Base-by-base conservation (phyloP, 1,140 invertebrate species). In the Eumaeus atala region DNA sequence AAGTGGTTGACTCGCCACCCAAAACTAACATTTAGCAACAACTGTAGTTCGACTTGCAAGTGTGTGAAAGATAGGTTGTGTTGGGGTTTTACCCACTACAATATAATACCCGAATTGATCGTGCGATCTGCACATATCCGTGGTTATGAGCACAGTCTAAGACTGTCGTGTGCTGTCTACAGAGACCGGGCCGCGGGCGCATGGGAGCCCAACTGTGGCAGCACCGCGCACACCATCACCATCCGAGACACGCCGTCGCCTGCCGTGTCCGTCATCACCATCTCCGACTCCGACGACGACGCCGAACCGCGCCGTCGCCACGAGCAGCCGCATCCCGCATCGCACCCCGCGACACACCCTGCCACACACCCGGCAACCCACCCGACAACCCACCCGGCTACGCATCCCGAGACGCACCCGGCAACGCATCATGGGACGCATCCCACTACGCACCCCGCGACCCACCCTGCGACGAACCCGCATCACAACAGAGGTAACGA, bases 261-360 rank as follows among this genome's bases (percentile, higher is more conserved):
- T 4, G 93, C 95, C 44, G 94, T 96, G n/a, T 97, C 96, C 48
- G 96, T 98, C 57, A 98, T 98, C 65, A 98, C 96, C 14, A 98
- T 98, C 69, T 98, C 96, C 35, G 97, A 98, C 74, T 97, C 96
- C 71, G 97, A 98, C 72, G 96, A 98, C 78, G 96, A 98, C 78
- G 87, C 89, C 12, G 69, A 75, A 51, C 86, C 90, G 44, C 72
- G 64, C 51, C 59, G n/a, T n/a, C n/a, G n/a, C n/a, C n/a, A n/a
- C n/a, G n/a, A n/a, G n/a, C n/a, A n/a, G 36, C 33, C 54, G 51
- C 14, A 7, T n/a, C 38, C n/a, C 38, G 16, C 7, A n/a, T 14
- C 38, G 38, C 10, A 11, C 28, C n/a, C 28, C 9, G 21, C 5
- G 16, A 9, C 12, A 8, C 8, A 16, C 12, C 44, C 4, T 11